Evolutionary conservation across 2,113 vertebrate genomes (phyloP), one percentile per base, ranked within the genome.

Genomic region (Natator depressus): DNA sequence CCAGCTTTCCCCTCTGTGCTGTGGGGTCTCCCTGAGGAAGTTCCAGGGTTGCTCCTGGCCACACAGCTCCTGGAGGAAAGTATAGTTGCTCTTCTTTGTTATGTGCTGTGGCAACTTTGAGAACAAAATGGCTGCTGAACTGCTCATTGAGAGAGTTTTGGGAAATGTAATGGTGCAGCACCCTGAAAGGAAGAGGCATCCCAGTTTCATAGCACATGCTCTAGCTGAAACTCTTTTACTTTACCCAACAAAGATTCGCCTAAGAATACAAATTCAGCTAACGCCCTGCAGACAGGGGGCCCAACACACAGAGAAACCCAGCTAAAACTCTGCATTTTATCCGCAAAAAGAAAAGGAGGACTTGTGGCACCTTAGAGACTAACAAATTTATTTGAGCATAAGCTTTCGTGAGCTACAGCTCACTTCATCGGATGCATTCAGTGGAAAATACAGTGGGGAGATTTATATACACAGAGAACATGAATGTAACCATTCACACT

Each of bases 151-250:
- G 20, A 50, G 87, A 31, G 54, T 12, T 91, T 14, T 49, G 46
- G 49, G 57, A 14, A 0, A 0, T 27, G 50, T 0, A 8, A 55
- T 35, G 27, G 49, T 84, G 51, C 24, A 51, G 12, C 50, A 83
- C 14, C 4, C 6, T 47, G 46, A 17, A 27, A 69, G 38, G 16
- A 90, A 89, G 89, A 8, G 25, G 29, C 86, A 11, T 29, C 87
- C 55, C 72, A 35, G 46, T 50, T 90, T 51, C 46, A 89, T 46
- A 72, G 75, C 3, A 5, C 4, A 25, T 81, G 20, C 20, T 4
- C 80, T 81, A n/a, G 11, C 51, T 54, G n/a, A 38, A 25, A 54
- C 75, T 47, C 42, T 78, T 72, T 38, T 25, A 24, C 38, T 42
- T 76, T 14, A 76, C 46, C 25, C 38, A 46, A 42, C 38, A 6